Evolutionary conservation across 92 coral and sea anemone species (phyloP).

Genomic region (Porites rus): DNA sequence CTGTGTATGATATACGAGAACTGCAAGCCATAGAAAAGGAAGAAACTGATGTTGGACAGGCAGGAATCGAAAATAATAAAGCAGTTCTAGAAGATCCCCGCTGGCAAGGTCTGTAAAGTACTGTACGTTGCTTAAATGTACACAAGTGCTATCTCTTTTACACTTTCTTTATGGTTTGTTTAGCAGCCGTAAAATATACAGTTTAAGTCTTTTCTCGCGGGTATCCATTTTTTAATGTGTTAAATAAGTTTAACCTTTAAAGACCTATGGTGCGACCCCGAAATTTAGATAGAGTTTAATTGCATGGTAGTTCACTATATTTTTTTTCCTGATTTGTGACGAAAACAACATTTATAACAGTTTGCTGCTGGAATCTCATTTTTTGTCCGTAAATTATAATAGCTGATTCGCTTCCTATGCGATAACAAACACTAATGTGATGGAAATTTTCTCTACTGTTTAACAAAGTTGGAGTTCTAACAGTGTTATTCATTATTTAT

Average conservation of each 20-base stretch:
- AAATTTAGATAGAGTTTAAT: constrained; percentile 37
- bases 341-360: constrained; percentile 6
- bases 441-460: constrained; percentile 40
- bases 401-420: constrained; percentile 8
- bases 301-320: constrained; percentile 29
- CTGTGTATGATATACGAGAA: constrained; percentile 98
- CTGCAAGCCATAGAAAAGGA: constrained; percentile 99
- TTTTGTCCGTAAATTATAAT: constrained; percentile 9
- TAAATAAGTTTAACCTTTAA: constrained; percentile 35
- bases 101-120: constrained; percentile 98
- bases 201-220: constrained; percentile 23
- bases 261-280: constrained; percentile 43
- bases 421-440: constrained; percentile 40
- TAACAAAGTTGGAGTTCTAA: constrained; percentile 62
- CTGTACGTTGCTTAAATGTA: constrained; percentile 57
- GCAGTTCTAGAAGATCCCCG: constrained; percentile 99
- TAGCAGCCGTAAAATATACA: constrained; percentile 20
- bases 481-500: constrained; percentile 85
- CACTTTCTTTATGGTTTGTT: constrained; percentile 34
- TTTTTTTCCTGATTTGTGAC: constrained; percentile 12
- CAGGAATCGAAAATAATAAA: constrained; percentile 89
- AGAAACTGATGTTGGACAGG: constrained; percentile 88
- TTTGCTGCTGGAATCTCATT: constrained; percentile 16
- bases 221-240: constrained; percentile 19
- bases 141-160: constrained; percentile 52